Evolutionary conservation across 2,797 vertebrate species (phyloP), one percentile per base, ranked within the genome.

Genomic region (Delichon dasypus): DNA sequence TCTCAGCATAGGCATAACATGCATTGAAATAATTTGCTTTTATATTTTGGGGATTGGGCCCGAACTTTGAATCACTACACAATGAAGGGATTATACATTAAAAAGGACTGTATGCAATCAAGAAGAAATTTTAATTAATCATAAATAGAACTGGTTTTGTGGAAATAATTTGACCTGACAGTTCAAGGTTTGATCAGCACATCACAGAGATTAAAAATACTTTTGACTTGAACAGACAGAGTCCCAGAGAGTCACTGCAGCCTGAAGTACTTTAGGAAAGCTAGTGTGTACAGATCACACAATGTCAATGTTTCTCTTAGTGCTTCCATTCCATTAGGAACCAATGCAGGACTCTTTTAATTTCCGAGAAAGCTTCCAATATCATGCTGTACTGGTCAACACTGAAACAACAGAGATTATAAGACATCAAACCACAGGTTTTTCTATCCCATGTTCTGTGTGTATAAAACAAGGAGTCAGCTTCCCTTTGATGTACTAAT

Each of bases 101-200:
- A 95, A 98, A 97, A 97, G 72, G 85, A 92, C 91, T 85, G 81
- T 94, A 97, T 95, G 94, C 93, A 97, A 97, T 97, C 96, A 97
- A 98, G 96, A 98, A 97, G 96, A 98, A 97, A 97, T 97, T 97
- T 97, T 97, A 98, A 97, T 98, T 97, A 97, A 97, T 98, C 96
- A 97, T 97, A 97, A 98, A 98, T 97, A 96, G 98, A 97, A 95
- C 94, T 95, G 68, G 11, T 68, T 95, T 90, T 94, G 94, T 97
- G 97, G 97, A 98, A 98, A 96, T 98, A 97, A 98, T 98, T 80
- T 95, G 96, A 97, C 97, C 96, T 64, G 98, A 97, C 97, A 98
- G 94, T 95, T 97, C 85, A 97, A 97, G 88, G 94, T 98, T 97
- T 98, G 95, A 97, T 98, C 96, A 98, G 97, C 96, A 97, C 95